Evolutionary conservation across 2,113 vertebrate species (phyloP).

Genomic region (Platysternon megacephalum): DNA sequence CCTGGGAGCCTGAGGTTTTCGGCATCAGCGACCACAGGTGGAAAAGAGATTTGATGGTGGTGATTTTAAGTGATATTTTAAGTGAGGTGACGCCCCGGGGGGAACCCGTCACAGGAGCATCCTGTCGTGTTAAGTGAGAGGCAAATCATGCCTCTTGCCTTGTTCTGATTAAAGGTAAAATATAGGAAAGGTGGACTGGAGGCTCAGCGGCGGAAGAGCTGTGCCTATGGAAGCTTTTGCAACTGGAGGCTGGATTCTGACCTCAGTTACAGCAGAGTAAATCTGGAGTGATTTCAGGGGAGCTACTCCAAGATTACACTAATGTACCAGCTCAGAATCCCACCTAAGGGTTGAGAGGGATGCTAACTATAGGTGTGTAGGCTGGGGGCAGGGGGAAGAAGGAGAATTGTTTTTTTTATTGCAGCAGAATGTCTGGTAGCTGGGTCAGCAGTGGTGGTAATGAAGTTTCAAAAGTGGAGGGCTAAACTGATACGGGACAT

Average conservation of each 20-base stretch:
- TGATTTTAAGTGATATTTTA: too few relatives aligned
- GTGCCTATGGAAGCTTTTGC: constrained; percentile 33
- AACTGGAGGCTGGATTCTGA: not conserved
- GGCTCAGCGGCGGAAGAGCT: not conserved
- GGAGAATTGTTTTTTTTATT: not conserved
- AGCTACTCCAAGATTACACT: constrained; percentile 53
- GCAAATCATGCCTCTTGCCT: not conserved
- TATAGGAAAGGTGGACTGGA: not conserved
- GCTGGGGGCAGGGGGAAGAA: not conserved
- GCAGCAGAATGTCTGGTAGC: not conserved
- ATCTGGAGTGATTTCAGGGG: not conserved
- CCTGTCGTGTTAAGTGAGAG: not conserved
- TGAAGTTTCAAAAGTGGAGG: not conserved
- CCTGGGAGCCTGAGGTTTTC: not conserved
- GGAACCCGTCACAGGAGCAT: too few relatives aligned
- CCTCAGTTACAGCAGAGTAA: constrained; percentile 41
- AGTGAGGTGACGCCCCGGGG: too few relatives aligned
- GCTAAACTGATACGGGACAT: not conserved
- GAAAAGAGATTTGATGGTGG: not conserved
- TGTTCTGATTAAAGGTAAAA: not conserved
- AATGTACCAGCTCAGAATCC: constrained; percentile 3
- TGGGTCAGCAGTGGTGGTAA: not conserved
- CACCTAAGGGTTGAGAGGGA: constrained; percentile 39
- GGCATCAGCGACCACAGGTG: not conserved
- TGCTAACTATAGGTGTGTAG: not conserved